A percentile compares a stretch with the other conserved stretches of the same genome.
phyloP scores from a whole-genome alignment of 2,113 vertebrate species.

The Sisor rabdophorus region DNA sequence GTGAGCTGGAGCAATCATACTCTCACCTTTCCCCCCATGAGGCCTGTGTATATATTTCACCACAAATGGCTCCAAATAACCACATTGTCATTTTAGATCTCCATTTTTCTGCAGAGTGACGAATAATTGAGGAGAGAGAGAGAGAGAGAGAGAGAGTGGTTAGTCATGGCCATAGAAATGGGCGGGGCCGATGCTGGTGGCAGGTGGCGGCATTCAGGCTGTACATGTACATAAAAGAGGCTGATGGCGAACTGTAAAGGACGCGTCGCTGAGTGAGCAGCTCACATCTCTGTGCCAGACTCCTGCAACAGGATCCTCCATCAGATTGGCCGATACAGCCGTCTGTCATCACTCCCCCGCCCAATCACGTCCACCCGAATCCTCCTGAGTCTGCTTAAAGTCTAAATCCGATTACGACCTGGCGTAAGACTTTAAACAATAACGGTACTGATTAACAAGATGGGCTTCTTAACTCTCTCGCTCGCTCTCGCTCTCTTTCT shows the following conservation, averaged over 20 bases:
- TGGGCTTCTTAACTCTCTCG: no score
- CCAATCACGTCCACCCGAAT: conserved; percentile 23
- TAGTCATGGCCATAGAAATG: background rate
- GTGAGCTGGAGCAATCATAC: conserved; percentile 11
- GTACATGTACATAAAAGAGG: conserved; percentile 37
- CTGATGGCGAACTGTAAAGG: conserved; percentile 31
- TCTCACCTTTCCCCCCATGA: conserved; percentile 20
- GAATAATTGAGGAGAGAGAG: conserved; percentile 18
- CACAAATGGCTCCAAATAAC: conserved; percentile 42
- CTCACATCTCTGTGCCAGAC: conserved; percentile 16
- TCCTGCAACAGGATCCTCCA: conserved; percentile 32
- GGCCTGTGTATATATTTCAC: conserved; percentile 38
- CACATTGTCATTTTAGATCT: conserved; percentile 38
- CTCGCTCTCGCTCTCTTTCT: no score
- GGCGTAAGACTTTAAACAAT: background rate
- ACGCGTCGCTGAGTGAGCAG: conserved; percentile 35
- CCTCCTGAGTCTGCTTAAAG: conserved; percentile 9
- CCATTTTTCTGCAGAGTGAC: conserved; percentile 34
- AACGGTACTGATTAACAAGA: background rate
- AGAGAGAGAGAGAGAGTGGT: background rate
- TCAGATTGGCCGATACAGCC: conserved; percentile 42
- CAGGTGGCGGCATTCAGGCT: conserved; percentile 30
- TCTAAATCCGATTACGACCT: conserved; percentile 1
- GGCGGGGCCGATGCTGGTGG: background rate
- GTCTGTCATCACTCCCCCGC: conserved; percentile 36